Evolutionary conservation across 2,888 invertebrate genomes (phyloP), one percentile per base, ranked within the genome.

Genomic region (Aplocera efformata): DNA sequence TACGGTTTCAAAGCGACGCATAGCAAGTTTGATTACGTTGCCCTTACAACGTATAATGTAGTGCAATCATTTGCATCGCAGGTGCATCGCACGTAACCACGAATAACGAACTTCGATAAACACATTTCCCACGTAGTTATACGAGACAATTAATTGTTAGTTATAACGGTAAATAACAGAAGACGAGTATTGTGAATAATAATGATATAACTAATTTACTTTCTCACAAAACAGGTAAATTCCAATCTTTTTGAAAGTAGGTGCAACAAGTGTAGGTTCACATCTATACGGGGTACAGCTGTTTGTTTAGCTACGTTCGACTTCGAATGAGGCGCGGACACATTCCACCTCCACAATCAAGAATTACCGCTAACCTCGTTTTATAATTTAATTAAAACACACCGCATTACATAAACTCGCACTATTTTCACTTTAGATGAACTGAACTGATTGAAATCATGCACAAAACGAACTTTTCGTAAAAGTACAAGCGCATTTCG

Each of bases 21-120:
- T 71, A 71, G 72, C 72, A 64, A 63, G 65, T 37, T 20, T 30
- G 51, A 60, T 70, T 63, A 67, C 53, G 64, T 62, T 56, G 58
- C 56, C 59, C 59, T 53, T 63, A 60, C 28, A 60, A 53, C 63
- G 63, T 67, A 68, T 69, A 55, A 66, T 65, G 67, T 71, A 72
- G 63, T 59, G 69, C 70, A 72, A 59, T 61, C 63, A 67, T 60
- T 63, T 66, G 72, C 72, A 71, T 58, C 73, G 83, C 85, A 84
- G 85, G 83, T 86, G 85, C 85, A 84, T 82, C 69, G n/a, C n/a
- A n/a, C n/a, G 61, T 76, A 81, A 79, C 73, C 74, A 70, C 72
- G 81, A 67, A 60, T 75, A 81, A 79, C 75, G 76, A 72, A 73
- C 67, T 67, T 65, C 62, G 58, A 61, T 61, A 69, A 59, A 60